Evolutionary conservation across 2,888 invertebrate species (phyloP).

Genomic region (Erannis defoliaria): DNA sequence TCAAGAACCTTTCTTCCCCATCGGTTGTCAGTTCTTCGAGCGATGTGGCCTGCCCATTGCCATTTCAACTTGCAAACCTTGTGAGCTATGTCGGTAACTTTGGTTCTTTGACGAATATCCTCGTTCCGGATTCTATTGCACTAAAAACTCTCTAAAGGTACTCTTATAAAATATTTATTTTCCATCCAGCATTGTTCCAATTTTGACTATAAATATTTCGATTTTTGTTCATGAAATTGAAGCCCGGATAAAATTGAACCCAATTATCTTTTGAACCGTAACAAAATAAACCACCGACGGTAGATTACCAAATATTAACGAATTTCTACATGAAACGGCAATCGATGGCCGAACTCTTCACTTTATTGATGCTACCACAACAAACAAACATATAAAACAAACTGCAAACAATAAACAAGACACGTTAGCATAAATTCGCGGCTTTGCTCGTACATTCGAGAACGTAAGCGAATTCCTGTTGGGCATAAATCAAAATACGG

Average conservation of each 20-base stretch:
- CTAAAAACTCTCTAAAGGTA: too few species aligned
- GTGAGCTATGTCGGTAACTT: too few species aligned
- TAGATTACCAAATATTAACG: constrained; percentile 22
- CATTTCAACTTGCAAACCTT: too few species aligned
- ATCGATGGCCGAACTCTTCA: constrained; percentile 25
- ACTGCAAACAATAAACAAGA: constrained; percentile 51
- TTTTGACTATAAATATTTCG: too few species aligned
- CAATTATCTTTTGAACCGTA: constrained; percentile 5
- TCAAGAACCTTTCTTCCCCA: too few species aligned
- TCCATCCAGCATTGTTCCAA: too few species aligned
- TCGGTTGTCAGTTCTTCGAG: too few species aligned
- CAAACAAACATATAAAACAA: constrained; percentile 40
- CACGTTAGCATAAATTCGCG: constrained; percentile 49
- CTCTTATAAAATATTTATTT: too few species aligned
- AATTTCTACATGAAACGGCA: constrained; percentile 9
- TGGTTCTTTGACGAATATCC: too few species aligned
- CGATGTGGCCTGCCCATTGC: too few species aligned
- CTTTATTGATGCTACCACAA: constrained; percentile 27
- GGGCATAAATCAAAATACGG: constrained; percentile 43
- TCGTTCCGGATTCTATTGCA: too few species aligned
- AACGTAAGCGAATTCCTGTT: constrained; percentile 37
- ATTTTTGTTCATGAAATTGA: background rate
- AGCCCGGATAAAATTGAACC: constrained; percentile 1
- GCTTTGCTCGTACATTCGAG: constrained; percentile 40
- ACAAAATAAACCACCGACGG: constrained; percentile 2